phyloP scores from a whole-genome alignment of 2,888 invertebrate species.

The Caenorhabditis sp. region DNA sequence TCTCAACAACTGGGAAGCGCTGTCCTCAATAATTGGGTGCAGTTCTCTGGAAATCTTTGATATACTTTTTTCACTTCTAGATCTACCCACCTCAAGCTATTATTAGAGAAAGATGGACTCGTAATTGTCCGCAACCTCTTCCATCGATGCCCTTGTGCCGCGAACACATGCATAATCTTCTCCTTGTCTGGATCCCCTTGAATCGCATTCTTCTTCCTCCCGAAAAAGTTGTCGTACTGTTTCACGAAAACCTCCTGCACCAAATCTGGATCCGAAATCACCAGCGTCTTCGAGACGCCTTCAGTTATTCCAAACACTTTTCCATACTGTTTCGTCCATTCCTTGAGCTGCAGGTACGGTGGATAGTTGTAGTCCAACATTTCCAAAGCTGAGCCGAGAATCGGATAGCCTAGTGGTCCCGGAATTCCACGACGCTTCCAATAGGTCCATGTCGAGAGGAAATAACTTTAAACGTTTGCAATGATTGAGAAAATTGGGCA shows the following conservation, averaged over 20 bases:
- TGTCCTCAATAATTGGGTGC: constrained; percentile 83
- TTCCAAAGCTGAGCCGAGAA: constrained; percentile 59
- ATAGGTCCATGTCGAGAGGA: constrained; percentile 60
- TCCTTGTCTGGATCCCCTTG: constrained; percentile 70
- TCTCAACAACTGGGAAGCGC: constrained; percentile 83
- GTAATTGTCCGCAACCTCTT: constrained; percentile 85
- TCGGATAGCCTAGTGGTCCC: constrained; percentile 61
- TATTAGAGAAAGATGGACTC: constrained; percentile 85
- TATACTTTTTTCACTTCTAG: too few relatives aligned
- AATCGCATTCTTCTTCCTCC: constrained; percentile 83
- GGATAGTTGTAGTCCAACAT: constrained; percentile 13
- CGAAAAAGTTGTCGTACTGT: constrained; percentile 84
- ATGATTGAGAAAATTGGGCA: too few relatives aligned
- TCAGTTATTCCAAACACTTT: constrained; percentile 70
- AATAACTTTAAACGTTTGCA: constrained; percentile 34
- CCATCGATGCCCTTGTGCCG: constrained; percentile 84
- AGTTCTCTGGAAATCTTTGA: constrained; percentile 83
- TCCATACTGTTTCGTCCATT: constrained; percentile 55
- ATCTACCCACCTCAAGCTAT: constrained; percentile 83
- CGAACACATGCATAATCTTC: constrained; percentile 77
- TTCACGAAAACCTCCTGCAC: too few relatives aligned
- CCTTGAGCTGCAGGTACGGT: not conserved
- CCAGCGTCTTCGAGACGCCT: constrained; percentile 79
- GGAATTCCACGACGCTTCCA: constrained; percentile 69
- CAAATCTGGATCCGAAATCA: constrained; percentile 84